Conservation (phyloP, 2,797 vertebrate genomes). For the Glossophaga mutica region DNA sequence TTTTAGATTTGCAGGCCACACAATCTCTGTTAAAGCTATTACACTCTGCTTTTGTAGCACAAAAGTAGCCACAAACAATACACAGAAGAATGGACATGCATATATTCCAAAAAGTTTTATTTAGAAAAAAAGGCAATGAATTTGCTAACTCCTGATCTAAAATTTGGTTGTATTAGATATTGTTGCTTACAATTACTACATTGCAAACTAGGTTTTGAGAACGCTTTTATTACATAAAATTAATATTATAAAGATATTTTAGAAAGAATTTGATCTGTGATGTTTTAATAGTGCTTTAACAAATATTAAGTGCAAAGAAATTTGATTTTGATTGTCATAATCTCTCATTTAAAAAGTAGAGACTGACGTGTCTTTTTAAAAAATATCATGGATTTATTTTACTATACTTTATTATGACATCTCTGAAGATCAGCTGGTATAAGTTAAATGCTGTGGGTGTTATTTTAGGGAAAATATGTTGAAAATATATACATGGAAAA, state of each 20-base stretch:
- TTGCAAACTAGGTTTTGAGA: not conserved
- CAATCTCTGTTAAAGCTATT: not conserved
- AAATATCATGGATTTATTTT: constrained; percentile 31
- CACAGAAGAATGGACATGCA: not conserved
- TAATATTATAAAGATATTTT: constrained; percentile 10
- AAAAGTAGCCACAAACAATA: not conserved
- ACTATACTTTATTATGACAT: constrained; percentile 35
- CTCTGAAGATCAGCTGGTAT: not conserved
- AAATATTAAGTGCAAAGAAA: not conserved
- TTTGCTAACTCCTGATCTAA: not conserved
- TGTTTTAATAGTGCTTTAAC: not conserved
- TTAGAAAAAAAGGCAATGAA: not conserved
- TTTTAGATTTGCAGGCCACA: not conserved
- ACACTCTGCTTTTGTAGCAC: not conserved
- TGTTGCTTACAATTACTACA: not conserved
- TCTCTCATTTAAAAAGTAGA: constrained; percentile 19
- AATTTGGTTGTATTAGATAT: not conserved
- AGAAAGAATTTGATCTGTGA: not conserved
- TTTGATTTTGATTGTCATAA: constrained; percentile 8
- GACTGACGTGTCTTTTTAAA: not conserved
- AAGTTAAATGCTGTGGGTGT: constrained; percentile 14
- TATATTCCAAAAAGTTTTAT: not conserved
- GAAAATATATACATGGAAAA: not conserved
- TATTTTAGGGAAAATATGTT: not conserved
- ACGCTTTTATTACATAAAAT: not conserved